phyloP scores from a whole-genome alignment of 1,140 invertebrate species.

The Popillia japonica region DNA sequence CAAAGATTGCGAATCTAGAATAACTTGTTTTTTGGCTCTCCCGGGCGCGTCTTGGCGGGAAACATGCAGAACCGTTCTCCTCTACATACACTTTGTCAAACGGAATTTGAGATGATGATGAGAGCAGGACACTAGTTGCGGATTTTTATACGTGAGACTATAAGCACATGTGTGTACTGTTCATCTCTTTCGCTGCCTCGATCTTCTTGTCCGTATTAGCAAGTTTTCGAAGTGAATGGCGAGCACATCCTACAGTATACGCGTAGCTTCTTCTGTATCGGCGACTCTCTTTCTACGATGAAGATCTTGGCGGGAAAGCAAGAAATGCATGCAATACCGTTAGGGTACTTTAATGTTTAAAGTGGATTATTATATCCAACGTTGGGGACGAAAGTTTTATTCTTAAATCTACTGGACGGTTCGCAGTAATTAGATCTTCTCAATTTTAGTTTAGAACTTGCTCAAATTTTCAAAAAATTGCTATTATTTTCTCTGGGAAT shows the following conservation, averaged over 20 bases:
- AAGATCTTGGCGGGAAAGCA: not conserved
- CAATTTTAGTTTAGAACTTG: too few relatives aligned
- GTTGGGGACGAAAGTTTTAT: too few relatives aligned
- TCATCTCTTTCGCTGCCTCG: slow-evolving; percentile 2
- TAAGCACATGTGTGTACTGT: not conserved
- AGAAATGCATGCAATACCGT: not conserved
- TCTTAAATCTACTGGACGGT: too few relatives aligned
- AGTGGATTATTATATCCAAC: too few relatives aligned
- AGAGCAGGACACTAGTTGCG: slow-evolving; percentile 12
- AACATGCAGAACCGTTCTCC: slow-evolving; percentile 25
- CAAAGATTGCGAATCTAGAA: slow-evolving; percentile 53
- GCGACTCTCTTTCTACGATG: not conserved
- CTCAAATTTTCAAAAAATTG: too few relatives aligned
- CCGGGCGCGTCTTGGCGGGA: slow-evolving; percentile 22
- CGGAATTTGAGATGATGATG: slow-evolving; percentile 17
- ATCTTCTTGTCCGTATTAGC: slow-evolving; percentile 7
- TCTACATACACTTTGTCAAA: slow-evolving; percentile 28
- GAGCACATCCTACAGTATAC: not conserved
- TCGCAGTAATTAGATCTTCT: too few relatives aligned
- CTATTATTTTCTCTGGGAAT: too few relatives aligned
- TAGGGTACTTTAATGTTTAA: not conserved
- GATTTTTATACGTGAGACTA: slow-evolving; percentile 22
- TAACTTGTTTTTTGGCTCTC: slow-evolving; percentile 53
- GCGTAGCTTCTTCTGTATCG: not conserved
- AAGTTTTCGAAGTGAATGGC: slow-evolving; percentile 9